Evolutionary conservation across 2,797 vertebrate genomes (phyloP).

Genomic region (Ambastaia sidthimunki): DNA sequence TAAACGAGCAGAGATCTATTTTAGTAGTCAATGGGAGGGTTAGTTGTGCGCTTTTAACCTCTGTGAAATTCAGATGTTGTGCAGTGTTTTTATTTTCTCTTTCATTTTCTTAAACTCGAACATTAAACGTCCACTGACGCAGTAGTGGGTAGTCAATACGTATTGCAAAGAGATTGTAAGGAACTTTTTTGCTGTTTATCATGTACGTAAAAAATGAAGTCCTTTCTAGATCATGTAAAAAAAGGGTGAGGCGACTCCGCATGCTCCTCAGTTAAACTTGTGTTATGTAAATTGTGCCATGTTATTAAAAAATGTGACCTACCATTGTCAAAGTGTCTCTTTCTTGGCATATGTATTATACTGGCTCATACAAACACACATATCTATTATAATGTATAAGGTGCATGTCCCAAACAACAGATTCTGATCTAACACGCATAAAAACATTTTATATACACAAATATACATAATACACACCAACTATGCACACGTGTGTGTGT

Average conservation of each 20-base stretch:
- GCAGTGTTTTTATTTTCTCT: slow-evolving; percentile 78
- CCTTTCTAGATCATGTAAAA: slow-evolving; percentile 96
- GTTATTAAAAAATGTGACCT: slow-evolving; percentile 99
- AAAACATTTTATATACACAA: no score
- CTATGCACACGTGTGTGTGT: no score
- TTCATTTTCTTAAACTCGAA: slow-evolving; percentile 74
- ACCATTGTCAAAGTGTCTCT: slow-evolving; percentile 62
- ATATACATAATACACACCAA: no score
- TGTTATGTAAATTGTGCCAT: slow-evolving; percentile 99
- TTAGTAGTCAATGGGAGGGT: slow-evolving; percentile 98
- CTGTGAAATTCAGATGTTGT: slow-evolving; percentile 97
- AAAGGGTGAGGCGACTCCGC: slow-evolving; percentile 88
- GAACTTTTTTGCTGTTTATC: slow-evolving; percentile 95
- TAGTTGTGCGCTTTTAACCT: slow-evolving; percentile 98
- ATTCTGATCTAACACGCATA: no score
- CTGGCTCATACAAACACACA: no score
- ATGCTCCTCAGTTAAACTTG: slow-evolving; percentile 98
- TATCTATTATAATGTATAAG: no score
- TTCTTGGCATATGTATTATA: not conserved
- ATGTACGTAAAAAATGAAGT: slow-evolving; percentile 92
- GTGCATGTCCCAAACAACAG: no score
- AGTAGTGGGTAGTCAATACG: slow-evolving; percentile 94
- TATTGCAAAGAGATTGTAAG: slow-evolving; percentile 98
- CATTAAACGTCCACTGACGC: slow-evolving; percentile 91
- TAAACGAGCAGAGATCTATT: slow-evolving; percentile 98